A percentile compares a stretch with the other conserved stretches of the same genome.
phyloP scores from a whole-genome alignment of 2,113 vertebrate species.

The Todiramphus chloris region DNA sequence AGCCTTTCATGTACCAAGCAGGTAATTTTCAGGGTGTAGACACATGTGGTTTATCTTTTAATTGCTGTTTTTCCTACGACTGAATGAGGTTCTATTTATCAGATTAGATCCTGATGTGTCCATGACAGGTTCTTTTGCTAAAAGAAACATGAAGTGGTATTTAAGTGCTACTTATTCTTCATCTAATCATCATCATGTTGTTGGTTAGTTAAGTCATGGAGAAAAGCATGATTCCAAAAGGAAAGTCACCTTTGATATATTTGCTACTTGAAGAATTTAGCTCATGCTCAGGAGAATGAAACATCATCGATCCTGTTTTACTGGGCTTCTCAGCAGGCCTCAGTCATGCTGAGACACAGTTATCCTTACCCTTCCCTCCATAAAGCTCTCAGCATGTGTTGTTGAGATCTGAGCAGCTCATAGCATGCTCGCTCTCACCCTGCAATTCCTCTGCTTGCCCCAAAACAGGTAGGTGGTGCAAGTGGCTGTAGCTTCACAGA shows the following conservation, averaged over 20 bases:
- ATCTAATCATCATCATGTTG: neutral
- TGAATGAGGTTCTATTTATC: neutral
- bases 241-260: neutral
- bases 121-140: neutral
- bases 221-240: neutral
- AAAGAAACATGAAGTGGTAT: neutral
- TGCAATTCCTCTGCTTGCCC: neutral
- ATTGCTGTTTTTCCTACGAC: neutral
- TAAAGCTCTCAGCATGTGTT: neutral
- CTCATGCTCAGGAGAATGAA: neutral
- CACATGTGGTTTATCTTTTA: neutral
- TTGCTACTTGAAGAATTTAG: neutral
- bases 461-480: neutral
- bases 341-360: neutral
- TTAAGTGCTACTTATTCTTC: neutral
- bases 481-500: accelerated
- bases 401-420: neutral
- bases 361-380: neutral
- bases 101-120: neutral
- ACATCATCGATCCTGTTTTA: neutral
- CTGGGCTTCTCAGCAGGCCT: neutral
- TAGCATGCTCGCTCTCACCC: neutral
- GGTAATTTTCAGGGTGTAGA: neutral
- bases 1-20: neutral
- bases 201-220: neutral